Evolutionary conservation across 2,797 vertebrate genomes (phyloP).

Genomic region (Somateria mollissima): DNA sequence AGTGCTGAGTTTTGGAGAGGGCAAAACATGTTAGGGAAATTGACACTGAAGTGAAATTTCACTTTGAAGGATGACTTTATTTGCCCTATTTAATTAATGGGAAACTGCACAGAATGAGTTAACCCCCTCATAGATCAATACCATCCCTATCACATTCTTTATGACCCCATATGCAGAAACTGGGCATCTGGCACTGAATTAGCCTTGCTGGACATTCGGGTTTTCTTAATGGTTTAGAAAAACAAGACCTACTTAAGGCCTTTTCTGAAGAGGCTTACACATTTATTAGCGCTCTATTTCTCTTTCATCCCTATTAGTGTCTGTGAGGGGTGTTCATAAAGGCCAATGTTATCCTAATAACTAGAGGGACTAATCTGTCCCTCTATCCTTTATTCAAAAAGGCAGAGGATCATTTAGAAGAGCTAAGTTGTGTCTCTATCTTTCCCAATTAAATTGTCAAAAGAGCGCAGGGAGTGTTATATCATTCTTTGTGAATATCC

Average conservation of each 20-base stretch:
- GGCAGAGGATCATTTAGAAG: neutral
- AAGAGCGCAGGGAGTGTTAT: neutral
- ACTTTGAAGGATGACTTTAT: slow-evolving; percentile 12
- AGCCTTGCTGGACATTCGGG: neutral
- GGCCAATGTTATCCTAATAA: neutral
- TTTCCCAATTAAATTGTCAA: neutral
- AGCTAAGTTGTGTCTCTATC: neutral
- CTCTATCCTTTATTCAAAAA: neutral
- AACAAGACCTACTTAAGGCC: slow-evolving; percentile 6
- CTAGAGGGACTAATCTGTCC: neutral
- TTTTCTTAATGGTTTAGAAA: neutral
- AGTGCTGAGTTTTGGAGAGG: neutral
- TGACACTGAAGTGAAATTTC: neutral
- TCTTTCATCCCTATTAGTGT: neutral
- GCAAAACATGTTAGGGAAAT: neutral
- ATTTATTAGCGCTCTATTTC: slow-evolving; percentile 3
- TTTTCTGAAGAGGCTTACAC: slow-evolving; percentile 8
- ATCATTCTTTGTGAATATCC: neutral
- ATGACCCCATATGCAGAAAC: neutral
- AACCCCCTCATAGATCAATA: neutral
- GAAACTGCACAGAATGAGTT: neutral
- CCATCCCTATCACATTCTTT: neutral
- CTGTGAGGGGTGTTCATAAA: neutral
- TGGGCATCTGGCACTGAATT: neutral
- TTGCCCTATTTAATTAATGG: neutral